A percentile compares a stretch with the other conserved stretches of the same genome.
phyloP scores from a whole-genome alignment of 2,888 invertebrate species.

The Timandra comae region DNA sequence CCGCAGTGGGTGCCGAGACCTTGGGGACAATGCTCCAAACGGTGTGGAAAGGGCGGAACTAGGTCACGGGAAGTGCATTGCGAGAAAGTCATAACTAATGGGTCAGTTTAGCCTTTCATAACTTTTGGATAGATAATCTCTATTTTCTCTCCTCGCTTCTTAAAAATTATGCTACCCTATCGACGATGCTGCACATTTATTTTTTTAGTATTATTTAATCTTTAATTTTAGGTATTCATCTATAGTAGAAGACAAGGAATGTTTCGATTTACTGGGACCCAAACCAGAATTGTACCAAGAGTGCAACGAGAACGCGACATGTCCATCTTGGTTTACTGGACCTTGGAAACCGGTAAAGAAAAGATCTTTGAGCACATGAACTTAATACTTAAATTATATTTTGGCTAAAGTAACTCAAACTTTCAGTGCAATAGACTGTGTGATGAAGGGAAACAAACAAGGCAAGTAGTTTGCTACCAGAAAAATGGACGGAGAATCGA shows the following conservation, averaged over 20 bases:
- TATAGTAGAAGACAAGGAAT: slow-evolving; percentile 85
- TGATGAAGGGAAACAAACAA: slow-evolving; percentile 88
- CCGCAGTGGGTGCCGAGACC: slow-evolving; percentile 86
- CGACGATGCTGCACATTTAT: not conserved
- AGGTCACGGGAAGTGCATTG: slow-evolving; percentile 86
- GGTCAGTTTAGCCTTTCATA: no score
- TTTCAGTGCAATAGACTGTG: slow-evolving; percentile 92
- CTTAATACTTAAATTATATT: not conserved
- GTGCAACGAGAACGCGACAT: slow-evolving; percentile 86
- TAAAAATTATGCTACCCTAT: no score
- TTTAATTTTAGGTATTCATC: slow-evolving; percentile 69
- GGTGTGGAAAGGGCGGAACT: slow-evolving; percentile 86
- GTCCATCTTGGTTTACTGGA: slow-evolving; percentile 91
- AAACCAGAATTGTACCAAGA: slow-evolving; percentile 82
- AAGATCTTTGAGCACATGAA: no score
- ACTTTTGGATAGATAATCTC: no score
- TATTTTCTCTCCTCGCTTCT: no score
- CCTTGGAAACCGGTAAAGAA: slow-evolving; percentile 95
- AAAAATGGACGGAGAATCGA: slow-evolving; percentile 80
- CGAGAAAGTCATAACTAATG: slow-evolving; percentile 85
- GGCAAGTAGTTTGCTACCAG: slow-evolving; percentile 88
- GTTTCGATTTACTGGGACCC: slow-evolving; percentile 80
- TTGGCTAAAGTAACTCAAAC: no score
- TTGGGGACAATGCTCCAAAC: slow-evolving; percentile 89
- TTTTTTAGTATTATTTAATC: not conserved